Evolutionary conservation across 2,888 invertebrate genomes (phyloP).

Genomic region (Epicampocera succincta): DNA sequence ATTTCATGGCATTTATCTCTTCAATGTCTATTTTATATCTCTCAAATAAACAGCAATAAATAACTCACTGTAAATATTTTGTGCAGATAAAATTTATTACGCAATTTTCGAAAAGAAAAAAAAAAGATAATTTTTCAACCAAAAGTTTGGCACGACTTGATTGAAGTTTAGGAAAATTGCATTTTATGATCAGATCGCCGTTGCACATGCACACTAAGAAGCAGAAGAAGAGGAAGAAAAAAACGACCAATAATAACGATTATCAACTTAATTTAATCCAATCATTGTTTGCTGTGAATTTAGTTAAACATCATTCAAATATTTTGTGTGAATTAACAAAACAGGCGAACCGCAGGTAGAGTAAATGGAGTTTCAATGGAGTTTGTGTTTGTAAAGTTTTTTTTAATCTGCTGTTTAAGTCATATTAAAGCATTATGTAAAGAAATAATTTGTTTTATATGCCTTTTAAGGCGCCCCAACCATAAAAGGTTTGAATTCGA

Average conservation of each 20-base stretch:
- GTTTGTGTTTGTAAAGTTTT: conserved; percentile 1
- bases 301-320: conserved; percentile 43
- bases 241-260: neutral
- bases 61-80: conserved; percentile 66
- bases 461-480: conserved; percentile 25
- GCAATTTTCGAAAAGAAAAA: conserved; percentile 47
- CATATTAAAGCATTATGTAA: conserved; percentile 31
- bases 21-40: conserved; percentile 64
- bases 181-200: conserved; percentile 19
- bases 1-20: conserved; percentile 63
- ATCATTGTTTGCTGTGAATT: conserved; percentile 34
- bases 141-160: conserved; percentile 49
- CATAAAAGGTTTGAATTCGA: conserved; percentile 46
- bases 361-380: conserved; percentile 16
- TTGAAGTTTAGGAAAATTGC: conserved; percentile 32
- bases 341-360: neutral
- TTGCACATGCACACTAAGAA: conserved; percentile 44
- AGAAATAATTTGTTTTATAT: conserved; percentile 46
- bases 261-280: conserved; percentile 29
- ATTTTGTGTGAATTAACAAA: conserved; percentile 24
- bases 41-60: conserved; percentile 65
- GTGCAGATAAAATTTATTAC: conserved; percentile 65
- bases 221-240: neutral
- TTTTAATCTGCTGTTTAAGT: conserved; percentile 30
- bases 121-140: neutral